Conservation (phyloP, 2,888 invertebrate genomes). For the Brachylomia viminalis region DNA sequence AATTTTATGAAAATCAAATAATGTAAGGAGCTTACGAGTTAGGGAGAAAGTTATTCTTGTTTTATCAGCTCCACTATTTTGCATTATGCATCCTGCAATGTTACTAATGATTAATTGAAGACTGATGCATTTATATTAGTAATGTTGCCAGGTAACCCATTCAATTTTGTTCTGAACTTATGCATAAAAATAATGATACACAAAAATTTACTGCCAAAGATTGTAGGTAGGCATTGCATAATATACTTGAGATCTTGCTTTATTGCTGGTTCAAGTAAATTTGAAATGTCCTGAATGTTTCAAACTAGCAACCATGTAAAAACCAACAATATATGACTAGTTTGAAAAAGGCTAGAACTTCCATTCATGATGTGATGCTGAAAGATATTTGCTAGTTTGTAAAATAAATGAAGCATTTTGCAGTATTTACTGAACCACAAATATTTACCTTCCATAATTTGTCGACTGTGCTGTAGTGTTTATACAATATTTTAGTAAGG, state of each 20-base stretch:
- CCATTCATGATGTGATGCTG: constrained; percentile 12
- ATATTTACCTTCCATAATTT: constrained; percentile 51
- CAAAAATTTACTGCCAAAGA: constrained; percentile 62
- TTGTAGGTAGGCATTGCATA: constrained; percentile 22
- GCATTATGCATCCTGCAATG: constrained; percentile 56
- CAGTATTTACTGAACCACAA: constrained; percentile 53
- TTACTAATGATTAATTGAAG: constrained; percentile 73
- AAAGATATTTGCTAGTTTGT: constrained; percentile 27
- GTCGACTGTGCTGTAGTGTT: constrained; percentile 46
- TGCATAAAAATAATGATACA: constrained; percentile 14
- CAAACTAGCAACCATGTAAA: constrained; percentile 15
- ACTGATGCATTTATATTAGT: constrained; percentile 84
- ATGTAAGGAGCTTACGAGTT: constrained; percentile 60
- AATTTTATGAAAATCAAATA: constrained; percentile 53
- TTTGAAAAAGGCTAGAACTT: constrained; percentile 4
- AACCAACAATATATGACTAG: background rate
- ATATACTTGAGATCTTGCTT: constrained; percentile 30
- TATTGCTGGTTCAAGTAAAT: constrained; percentile 19
- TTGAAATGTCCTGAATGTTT: constrained; percentile 5
- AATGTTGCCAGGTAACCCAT: constrained; percentile 45
- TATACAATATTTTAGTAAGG: constrained; percentile 57
- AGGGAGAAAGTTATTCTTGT: constrained; percentile 66
- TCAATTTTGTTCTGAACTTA: constrained; percentile 44
- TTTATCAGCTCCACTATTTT: constrained; percentile 60
- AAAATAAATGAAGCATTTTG: constrained; percentile 46